Evolutionary conservation across 2,113 vertebrate species (phyloP).

Genomic region (Nothocercus nigrocapillus): DNA sequence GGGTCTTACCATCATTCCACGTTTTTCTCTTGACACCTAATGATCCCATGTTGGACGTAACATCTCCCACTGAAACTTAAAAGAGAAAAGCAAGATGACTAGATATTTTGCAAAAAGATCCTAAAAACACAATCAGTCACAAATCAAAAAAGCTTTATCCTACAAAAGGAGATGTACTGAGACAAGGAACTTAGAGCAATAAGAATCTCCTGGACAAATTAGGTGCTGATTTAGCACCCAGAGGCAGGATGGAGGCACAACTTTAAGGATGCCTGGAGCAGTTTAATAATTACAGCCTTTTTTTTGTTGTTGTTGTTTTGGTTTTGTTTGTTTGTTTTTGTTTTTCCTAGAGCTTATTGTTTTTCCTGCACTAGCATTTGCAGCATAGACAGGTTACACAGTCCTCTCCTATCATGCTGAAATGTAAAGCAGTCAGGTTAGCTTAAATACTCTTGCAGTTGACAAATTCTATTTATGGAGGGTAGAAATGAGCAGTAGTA

Average conservation of each 20-base stretch:
- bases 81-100: slow-evolving; percentile 32
- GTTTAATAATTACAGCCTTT: not conserved
- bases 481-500: not conserved
- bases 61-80: slow-evolving; percentile 67
- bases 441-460: not conserved
- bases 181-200: not conserved
- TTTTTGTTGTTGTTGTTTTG: not conserved
- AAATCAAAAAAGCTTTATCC: not conserved
- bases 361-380: not conserved
- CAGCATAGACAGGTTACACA: not conserved
- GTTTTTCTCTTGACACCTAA: slow-evolving; percentile 71
- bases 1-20: slow-evolving; percentile 59
- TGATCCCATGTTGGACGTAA: slow-evolving; percentile 34
- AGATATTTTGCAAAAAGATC: not conserved
- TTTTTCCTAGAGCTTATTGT: not conserved
- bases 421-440: not conserved
- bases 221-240: not conserved
- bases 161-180: not conserved
- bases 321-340: not conserved
- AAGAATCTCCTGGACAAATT: not conserved
- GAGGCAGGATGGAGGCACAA: not conserved
- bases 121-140: not conserved
- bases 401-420: not conserved
- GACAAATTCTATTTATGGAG: not conserved
- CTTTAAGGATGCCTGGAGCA: not conserved